These are phyloP conservation scores for Diachrysia chrysitis DNA, from an alignment of 2,888 invertebrate species.

Conservation along the genomic window DNA sequence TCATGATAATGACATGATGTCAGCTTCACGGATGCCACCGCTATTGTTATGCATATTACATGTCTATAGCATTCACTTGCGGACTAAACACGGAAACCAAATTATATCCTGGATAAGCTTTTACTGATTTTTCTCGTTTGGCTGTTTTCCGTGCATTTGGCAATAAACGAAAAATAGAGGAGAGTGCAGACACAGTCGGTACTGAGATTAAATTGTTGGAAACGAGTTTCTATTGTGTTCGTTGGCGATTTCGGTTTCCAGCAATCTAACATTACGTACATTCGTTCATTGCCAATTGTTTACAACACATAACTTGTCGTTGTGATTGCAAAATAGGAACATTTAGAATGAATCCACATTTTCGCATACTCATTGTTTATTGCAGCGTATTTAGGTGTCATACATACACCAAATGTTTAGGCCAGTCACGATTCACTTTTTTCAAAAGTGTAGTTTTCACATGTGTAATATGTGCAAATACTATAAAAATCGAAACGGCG, in stretches of 20 bases:
- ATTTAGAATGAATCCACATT: not conserved
- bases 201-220: slow-evolving; percentile 43
- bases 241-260: slow-evolving; percentile 28
- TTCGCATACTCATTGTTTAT: not conserved
- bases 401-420: too few relatives aligned
- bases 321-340: slow-evolving; percentile 17
- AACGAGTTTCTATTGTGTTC: slow-evolving; percentile 52
- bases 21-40: slow-evolving; percentile 51
- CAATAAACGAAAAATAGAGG: slow-evolving; percentile 33
- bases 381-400: not conserved
- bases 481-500: slow-evolving; percentile 37
- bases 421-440: too few relatives aligned
- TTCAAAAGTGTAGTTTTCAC: slow-evolving; percentile 33
- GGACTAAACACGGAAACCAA: slow-evolving; percentile 39
- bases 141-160: slow-evolving; percentile 19
- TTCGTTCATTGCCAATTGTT: slow-evolving; percentile 39
- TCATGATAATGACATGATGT: slow-evolving; percentile 52
- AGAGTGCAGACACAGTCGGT: slow-evolving; percentile 23
- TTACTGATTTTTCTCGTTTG: slow-evolving; percentile 14
- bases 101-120: slow-evolving; percentile 37
- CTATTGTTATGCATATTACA: slow-evolving; percentile 63
- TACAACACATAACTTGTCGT: slow-evolving; percentile 34
- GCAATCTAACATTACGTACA: slow-evolving; percentile 43
- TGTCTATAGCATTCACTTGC: slow-evolving; percentile 53
- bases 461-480: slow-evolving; percentile 39